Conservation (phyloP, 2,888 invertebrate genomes). For the Petrophora chlorosata region DNA sequence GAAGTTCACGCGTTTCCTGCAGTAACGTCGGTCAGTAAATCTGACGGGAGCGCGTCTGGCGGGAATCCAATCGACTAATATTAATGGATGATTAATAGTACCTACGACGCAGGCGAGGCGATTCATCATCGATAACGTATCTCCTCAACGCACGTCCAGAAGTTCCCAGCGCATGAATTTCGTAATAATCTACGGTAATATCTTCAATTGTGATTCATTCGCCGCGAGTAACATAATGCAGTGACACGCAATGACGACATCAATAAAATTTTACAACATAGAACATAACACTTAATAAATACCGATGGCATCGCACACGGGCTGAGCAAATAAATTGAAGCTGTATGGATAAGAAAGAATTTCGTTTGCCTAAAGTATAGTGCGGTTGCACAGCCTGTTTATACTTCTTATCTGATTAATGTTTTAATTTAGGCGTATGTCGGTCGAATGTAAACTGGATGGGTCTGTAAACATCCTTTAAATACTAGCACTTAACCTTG, state of each 20-base stretch:
- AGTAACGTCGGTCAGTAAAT: slow-evolving; percentile 51
- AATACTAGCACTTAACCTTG: slow-evolving; percentile 61
- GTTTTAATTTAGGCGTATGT: slow-evolving; percentile 35
- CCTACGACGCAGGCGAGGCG: slow-evolving; percentile 33
- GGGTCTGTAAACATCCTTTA: slow-evolving; percentile 52
- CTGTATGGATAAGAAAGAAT: slow-evolving; percentile 33
- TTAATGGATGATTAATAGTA: slow-evolving; percentile 58
- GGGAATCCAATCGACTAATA: slow-evolving; percentile 55
- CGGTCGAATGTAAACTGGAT: slow-evolving; percentile 45
- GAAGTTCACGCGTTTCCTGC: slow-evolving; percentile 40
- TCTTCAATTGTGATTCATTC: slow-evolving; percentile 46
- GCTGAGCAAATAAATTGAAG: slow-evolving; percentile 40
- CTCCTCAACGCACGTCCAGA: slow-evolving; percentile 33
- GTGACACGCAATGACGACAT: slow-evolving; percentile 48
- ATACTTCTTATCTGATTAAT: slow-evolving; percentile 46
- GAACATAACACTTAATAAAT: slow-evolving; percentile 24
- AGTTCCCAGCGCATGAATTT: slow-evolving; percentile 36
- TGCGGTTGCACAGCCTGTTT: slow-evolving; percentile 39
- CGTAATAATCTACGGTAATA: slow-evolving; percentile 43
- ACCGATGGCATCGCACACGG: slow-evolving; percentile 4
- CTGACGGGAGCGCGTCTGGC: slow-evolving; percentile 51
- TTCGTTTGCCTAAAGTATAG: slow-evolving; percentile 39
- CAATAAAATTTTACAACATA: slow-evolving; percentile 38
- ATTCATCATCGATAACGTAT: slow-evolving; percentile 45
- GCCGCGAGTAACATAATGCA: slow-evolving; percentile 39